These are phyloP conservation scores for Enchytraeus crypticus DNA, from an alignment of 2,888 invertebrate genomes.

Conservation along the genomic window DNA sequence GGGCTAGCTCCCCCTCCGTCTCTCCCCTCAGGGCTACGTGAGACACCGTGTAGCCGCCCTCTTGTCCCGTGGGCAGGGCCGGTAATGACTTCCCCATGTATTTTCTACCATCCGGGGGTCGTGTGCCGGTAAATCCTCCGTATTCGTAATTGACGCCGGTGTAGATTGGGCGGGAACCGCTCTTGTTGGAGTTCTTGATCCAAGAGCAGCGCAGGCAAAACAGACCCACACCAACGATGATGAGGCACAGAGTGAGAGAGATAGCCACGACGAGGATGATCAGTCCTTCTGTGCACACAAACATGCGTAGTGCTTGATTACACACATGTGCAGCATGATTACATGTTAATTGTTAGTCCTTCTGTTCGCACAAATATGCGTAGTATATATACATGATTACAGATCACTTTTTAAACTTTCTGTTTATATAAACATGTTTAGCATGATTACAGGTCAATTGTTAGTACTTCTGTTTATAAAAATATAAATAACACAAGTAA, in stretches of 20 bases:
- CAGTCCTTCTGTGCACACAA: not conserved
- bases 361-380: too few species aligned
- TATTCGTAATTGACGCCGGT: constrained; percentile 4
- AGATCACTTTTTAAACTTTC: too few species aligned
- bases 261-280: constrained; percentile 5
- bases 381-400: too few species aligned
- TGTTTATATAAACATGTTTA: too few species aligned
- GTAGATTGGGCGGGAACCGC: not conserved
- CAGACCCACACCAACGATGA: constrained; percentile 4
- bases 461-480: too few species aligned
- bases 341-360: too few species aligned
- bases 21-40: not conserved
- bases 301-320: not conserved
- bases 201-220: not conserved
- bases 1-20: too few species aligned
- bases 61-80: not conserved
- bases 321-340: too few species aligned
- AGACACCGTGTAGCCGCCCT: not conserved
- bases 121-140: not conserved
- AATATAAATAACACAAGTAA: too few species aligned
- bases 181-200: not conserved
- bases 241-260: constrained; percentile 2
- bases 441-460: too few species aligned
- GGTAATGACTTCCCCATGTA: not conserved
- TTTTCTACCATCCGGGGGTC: not conserved